Percentiles rank a stretch among this genome's conserved stretches.
These are phyloP conservation scores for Anabas testudineus DNA, from an alignment of 2,797 vertebrate genomes.

Conservation along the genomic window DNA sequence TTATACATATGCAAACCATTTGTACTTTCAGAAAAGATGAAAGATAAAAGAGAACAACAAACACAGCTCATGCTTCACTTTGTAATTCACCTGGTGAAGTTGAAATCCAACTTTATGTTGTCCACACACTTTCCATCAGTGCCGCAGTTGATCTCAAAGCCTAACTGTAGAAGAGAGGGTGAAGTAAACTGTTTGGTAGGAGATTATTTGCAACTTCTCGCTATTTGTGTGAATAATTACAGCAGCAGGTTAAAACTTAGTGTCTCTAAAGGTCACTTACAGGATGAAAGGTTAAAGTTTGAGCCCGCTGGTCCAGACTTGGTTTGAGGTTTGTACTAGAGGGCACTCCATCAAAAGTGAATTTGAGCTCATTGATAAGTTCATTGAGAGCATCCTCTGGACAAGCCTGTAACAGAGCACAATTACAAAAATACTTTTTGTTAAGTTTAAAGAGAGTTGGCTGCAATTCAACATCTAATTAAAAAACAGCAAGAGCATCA, in stretches of 20 bases:
- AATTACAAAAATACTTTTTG: no score
- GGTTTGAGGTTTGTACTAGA: conserved; percentile 65
- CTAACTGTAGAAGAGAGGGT: conserved; percentile 74
- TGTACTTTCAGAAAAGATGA: neutral
- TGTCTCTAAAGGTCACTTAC: conserved; percentile 62
- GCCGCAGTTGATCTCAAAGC: conserved; percentile 87
- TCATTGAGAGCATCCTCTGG: conserved; percentile 83
- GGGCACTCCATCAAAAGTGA: conserved; percentile 79
- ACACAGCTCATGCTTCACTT: neutral
- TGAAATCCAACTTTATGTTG: conserved; percentile 83
- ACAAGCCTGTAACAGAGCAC: conserved; percentile 75
- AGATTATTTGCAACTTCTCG: no score
- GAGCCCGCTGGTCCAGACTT: conserved; percentile 63
- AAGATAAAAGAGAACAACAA: neutral
- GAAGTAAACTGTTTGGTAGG: neutral
- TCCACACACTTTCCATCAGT: conserved; percentile 81
- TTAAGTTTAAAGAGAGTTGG: neutral
- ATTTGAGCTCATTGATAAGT: conserved; percentile 80
- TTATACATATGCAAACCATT: neutral
- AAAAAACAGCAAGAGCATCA: neutral
- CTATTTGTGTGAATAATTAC: no score
- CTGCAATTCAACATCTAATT: neutral
- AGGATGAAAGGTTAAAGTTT: conserved; percentile 53
- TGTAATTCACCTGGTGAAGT: conserved; percentile 78
- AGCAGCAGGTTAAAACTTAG: no score